These are phyloP conservation scores for Miltochrista miniata DNA, from an alignment of 2,888 invertebrate genomes.

Conservation along the genomic window DNA sequence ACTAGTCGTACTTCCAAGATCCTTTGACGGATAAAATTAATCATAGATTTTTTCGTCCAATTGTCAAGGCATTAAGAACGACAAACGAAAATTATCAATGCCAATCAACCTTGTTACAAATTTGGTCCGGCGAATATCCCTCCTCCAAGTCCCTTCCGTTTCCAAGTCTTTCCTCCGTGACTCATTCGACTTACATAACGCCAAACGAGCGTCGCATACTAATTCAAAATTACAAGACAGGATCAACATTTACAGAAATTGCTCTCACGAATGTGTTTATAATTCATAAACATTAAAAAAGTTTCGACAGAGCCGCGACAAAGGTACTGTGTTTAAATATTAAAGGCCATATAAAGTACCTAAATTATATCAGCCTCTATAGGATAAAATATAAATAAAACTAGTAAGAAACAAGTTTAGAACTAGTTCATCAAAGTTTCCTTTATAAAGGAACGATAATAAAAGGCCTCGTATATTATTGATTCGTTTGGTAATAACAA, in stretches of 20 bases:
- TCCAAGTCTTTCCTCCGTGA: slow-evolving; percentile 38
- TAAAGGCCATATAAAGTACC: slow-evolving; percentile 2
- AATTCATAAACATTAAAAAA: slow-evolving; percentile 12
- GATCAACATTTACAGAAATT: slow-evolving; percentile 3
- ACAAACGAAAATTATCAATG: slow-evolving; percentile 18
- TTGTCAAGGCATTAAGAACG: slow-evolving; percentile 5
- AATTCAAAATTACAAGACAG: slow-evolving; percentile 34
- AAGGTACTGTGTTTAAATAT: not conserved
- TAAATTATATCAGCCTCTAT: not conserved
- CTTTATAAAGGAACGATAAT: slow-evolving; percentile 2
- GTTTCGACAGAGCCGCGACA: not conserved
- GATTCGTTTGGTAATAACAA: not conserved
- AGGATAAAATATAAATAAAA: slow-evolving; percentile 6
- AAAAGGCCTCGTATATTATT: slow-evolving; percentile 1
- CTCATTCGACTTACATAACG: slow-evolving; percentile 43
- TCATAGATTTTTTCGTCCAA: not conserved
- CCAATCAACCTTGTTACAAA: slow-evolving; percentile 13
- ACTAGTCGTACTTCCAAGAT: no score
- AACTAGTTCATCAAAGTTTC: slow-evolving; percentile 4
- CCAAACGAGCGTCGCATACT: slow-evolving; percentile 36
- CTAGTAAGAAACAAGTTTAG: slow-evolving; percentile 4
- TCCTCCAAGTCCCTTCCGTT: no score
- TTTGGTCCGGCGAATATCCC: slow-evolving; percentile 23
- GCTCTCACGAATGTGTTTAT: slow-evolving; percentile 5
- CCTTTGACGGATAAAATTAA: not conserved